Base-by-base conservation (phyloP, 2,797 vertebrate genomes). In the Myiothlypis coronata region DNA sequence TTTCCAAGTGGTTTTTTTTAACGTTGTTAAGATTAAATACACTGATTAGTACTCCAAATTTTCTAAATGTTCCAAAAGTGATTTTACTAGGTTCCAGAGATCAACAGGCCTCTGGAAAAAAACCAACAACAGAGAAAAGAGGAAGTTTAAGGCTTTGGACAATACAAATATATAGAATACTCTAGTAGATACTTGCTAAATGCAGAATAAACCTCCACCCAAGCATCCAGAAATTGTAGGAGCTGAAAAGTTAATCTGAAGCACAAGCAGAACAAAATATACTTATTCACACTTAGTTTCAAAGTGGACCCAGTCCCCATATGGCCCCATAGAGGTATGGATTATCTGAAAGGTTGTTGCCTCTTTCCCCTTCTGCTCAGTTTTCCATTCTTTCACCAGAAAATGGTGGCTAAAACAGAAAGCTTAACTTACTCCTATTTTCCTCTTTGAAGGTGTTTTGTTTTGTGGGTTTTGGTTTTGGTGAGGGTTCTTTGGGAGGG, bases 251-350 rank as follows among this genome's bases (percentile, higher is more conserved):
- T n/a, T 70, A 57, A 24, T 32, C 11, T 55, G 41, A 87, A 91
- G 60, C 11, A 26, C 41, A 89, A 56, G 23, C 9, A 56, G 17
- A 56, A 46, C 8, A 55, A 82, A 84, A 34, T 2, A 3, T 41
- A 79, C 57, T 26, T 74, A 21, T 41, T 56, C 46, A 30, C 2
- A 8, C 7, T 17, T 22, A n/a, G 5, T 9, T 37, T 76, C 44
- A 37, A 34, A 59, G 18, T 27, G 35, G 18, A 30, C 12, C 7
- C 28, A 44, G 12, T 27, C 11, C 34, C 34, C 34, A 34, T 34
- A 28, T 11, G 8, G 16, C 12, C 17, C 10, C 43, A 11, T 10
- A 12, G 0, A 50, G 11, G 17, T 1, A 6, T 26, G 23, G 16
- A 7, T 12, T 63, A 34, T 41, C 26, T 72, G 30, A 70, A 41